Conservation (phyloP, 1,140 invertebrate genomes). For the Plodia interpunctella region DNA sequence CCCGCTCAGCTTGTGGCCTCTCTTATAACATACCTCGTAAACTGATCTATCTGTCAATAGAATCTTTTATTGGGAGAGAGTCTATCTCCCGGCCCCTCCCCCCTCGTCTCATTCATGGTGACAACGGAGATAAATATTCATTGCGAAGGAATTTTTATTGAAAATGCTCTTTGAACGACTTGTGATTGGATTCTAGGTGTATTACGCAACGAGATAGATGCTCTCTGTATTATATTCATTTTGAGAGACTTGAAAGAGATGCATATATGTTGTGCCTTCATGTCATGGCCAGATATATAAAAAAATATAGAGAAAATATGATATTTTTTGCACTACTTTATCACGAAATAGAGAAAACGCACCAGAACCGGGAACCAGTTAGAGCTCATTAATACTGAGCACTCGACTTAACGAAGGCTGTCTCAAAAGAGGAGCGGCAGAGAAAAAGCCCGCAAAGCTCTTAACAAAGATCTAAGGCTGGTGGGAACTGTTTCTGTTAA, state of each 20-base stretch:
- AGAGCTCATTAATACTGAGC: conserved; percentile 1
- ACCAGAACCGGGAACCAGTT: background rate
- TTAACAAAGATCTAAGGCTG: background rate
- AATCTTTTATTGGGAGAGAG: conserved; percentile 40
- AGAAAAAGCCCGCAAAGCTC: background rate
- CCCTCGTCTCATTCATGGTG: conserved; percentile 9
- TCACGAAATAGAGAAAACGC: background rate
- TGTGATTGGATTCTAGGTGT: background rate
- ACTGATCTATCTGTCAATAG: conserved; percentile 37
- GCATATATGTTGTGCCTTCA: background rate
- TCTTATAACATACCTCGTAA: conserved; percentile 24
- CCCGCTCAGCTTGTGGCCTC: conserved; percentile 17
- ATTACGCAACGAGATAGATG: background rate
- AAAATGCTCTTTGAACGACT: conserved; percentile 16
- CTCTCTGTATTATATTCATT: background rate
- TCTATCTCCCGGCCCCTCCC: conserved; percentile 11
- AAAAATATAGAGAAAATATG: too few relatives aligned
- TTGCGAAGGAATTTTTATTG: conserved; percentile 30
- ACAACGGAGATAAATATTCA: conserved; percentile 22
- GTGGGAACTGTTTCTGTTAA: background rate
- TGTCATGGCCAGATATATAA: too few relatives aligned
- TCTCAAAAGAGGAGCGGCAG: conserved; percentile 3
- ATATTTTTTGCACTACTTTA: background rate
- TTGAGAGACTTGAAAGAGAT: too few relatives aligned
- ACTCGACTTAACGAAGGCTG: conserved; percentile 1